Evolutionary conservation across 2,113 vertebrate species (phyloP).

Genomic region (Ophiodon elongatus): DNA sequence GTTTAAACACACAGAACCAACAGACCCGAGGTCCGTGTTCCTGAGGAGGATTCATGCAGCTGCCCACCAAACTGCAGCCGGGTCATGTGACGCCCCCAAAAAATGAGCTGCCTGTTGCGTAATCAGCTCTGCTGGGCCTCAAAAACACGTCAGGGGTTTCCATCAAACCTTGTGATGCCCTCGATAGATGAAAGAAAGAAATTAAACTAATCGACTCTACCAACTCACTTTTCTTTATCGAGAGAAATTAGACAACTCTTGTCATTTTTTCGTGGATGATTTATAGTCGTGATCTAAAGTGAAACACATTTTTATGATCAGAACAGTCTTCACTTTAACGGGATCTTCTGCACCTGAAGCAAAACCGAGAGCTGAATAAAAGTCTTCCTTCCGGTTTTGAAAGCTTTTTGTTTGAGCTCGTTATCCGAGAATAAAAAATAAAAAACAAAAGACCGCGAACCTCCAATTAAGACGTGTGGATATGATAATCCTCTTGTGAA

Average conservation of each 20-base stretch:
- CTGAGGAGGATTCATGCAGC: conserved; percentile 38
- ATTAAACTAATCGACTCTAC: too few relatives aligned
- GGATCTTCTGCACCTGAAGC: neutral
- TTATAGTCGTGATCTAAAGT: neutral
- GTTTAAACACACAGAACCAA: neutral
- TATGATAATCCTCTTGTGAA: conserved; percentile 40
- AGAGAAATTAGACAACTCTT: too few relatives aligned
- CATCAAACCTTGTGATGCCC: conserved; percentile 44
- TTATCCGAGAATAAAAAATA: neutral
- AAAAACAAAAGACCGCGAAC: neutral
- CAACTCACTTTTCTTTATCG: too few relatives aligned
- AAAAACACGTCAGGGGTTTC: conserved; percentile 46
- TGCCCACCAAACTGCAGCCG: conserved; percentile 33
- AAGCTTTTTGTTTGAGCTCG: neutral
- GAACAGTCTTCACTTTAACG: too few relatives aligned
- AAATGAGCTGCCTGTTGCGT: conserved; percentile 61
- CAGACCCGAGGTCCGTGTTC: neutral
- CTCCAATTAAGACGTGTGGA: conserved; percentile 31
- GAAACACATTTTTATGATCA: neutral
- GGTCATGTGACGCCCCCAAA: conserved; percentile 63
- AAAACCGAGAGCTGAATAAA: neutral
- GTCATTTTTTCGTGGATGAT: neutral
- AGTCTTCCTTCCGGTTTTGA: neutral
- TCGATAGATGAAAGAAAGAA: too few relatives aligned
- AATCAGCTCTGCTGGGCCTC: conserved; percentile 58